phyloP scores from a whole-genome alignment of 2,797 vertebrate genomes.

The Cossypha niveicapilla region DNA sequence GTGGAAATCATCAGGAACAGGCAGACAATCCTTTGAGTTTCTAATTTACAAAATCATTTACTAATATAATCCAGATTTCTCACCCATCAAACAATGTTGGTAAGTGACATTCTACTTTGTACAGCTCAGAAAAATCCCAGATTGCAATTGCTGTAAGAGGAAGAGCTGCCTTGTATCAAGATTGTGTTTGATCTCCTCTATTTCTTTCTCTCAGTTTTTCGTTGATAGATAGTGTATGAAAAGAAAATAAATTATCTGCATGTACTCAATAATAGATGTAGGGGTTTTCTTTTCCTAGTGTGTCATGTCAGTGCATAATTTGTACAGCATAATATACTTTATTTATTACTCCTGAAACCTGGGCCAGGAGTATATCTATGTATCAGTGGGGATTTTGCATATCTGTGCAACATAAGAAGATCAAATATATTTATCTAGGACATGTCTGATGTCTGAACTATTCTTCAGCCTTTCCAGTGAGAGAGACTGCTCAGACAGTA shows the following conservation, averaged over 20 bases:
- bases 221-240: not conserved
- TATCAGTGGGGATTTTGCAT: not conserved
- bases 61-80: conserved; percentile 6
- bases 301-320: not conserved
- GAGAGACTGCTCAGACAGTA: not conserved
- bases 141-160: not conserved
- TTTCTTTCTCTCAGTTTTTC: not conserved
- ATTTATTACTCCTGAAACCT: not conserved
- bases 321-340: not conserved
- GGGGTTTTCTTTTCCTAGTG: not conserved
- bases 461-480: not conserved
- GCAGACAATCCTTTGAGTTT: not conserved
- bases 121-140: not conserved
- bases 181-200: not conserved
- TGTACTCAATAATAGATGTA: not conserved
- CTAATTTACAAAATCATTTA: not conserved
- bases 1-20: not conserved
- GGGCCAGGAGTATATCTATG: not conserved
- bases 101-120: not conserved
- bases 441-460: not conserved
- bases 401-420: not conserved
- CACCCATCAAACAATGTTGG: not conserved
- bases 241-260: not conserved
- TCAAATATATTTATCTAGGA: not conserved
- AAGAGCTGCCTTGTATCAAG: not conserved